phyloP scores from a whole-genome alignment of 2,888 invertebrate species.

The Oscheius sp. region DNA sequence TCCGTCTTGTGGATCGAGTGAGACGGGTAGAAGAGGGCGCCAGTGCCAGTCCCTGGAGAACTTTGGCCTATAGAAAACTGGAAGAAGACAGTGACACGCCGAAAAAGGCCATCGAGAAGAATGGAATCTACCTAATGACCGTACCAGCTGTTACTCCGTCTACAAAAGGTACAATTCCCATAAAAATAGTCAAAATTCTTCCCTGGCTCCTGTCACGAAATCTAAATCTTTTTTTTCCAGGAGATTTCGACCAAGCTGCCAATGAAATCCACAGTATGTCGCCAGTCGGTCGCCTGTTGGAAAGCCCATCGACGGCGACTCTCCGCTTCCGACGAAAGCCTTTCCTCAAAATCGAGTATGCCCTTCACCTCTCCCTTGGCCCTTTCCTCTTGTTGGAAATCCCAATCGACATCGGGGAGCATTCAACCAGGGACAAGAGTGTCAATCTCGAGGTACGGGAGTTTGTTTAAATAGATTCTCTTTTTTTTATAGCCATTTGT shows the following conservation, averaged over 20 bases:
- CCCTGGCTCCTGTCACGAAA: background rate
- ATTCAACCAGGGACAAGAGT: constrained; percentile 49
- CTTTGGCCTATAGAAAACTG: constrained; percentile 45
- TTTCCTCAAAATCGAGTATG: constrained; percentile 61
- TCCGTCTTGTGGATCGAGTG: constrained; percentile 57
- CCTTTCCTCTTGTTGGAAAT: constrained; percentile 51
- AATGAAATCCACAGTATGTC: constrained; percentile 48
- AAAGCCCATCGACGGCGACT: constrained; percentile 59
- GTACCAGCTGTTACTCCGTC: constrained; percentile 54
- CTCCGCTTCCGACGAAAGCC: constrained; percentile 58
- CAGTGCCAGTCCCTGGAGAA: constrained; percentile 49
- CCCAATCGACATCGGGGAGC: constrained; percentile 56
- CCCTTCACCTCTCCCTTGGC: constrained; percentile 58
- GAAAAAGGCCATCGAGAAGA: constrained; percentile 46
- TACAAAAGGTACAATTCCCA: constrained; percentile 51
- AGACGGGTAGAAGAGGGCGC: constrained; percentile 52
- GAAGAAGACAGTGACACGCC: constrained; percentile 42
- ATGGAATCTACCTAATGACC: constrained; percentile 50
- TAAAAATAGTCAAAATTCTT: no score
- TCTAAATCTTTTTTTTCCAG: background rate
- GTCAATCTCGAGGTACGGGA: constrained; percentile 23
- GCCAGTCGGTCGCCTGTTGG: constrained; percentile 48
- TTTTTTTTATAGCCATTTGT: constrained; percentile 46
- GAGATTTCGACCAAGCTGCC: constrained; percentile 41
- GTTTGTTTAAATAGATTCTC: background rate